Conservation (phyloP, 2,888 invertebrate species). For the Pherbina coryleti region DNA sequence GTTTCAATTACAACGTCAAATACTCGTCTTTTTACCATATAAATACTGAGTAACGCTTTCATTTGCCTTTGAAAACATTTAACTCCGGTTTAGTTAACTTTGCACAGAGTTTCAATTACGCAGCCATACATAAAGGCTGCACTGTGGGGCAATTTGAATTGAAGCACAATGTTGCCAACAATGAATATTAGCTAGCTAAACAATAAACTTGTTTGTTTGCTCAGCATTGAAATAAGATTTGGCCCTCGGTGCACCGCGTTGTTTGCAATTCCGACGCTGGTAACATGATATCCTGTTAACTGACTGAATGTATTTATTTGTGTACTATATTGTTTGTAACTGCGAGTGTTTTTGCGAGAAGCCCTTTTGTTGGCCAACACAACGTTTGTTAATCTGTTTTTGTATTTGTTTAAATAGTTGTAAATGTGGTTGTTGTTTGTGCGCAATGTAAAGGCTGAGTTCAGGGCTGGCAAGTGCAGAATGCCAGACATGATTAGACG, state of each 20-base stretch:
- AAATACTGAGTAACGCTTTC: background rate
- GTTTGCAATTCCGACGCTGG: too few species aligned
- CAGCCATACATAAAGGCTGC: background rate
- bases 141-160: constrained; percentile 10
- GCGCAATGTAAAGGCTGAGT: background rate
- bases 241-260: background rate
- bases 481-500: too few species aligned
- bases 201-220: background rate
- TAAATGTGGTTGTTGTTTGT: background rate
- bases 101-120: constrained; percentile 21
- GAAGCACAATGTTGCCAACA: background rate
- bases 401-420: constrained; percentile 32
- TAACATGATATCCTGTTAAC: constrained; percentile 15
- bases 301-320: background rate
- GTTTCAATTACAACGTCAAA: too few species aligned
- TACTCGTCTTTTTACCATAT: too few species aligned
- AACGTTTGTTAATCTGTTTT: constrained; percentile 29
- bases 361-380: constrained; percentile 15
- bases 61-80: constrained; percentile 25
- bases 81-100: constrained; percentile 23
- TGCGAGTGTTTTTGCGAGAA: background rate
- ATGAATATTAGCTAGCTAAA: background rate
- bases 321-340: background rate
- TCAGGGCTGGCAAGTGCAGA: background rate
- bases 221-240: background rate